These are phyloP conservation scores for Goniozus legneri DNA, from an alignment of 1,140 invertebrate genomes.

Conservation along the genomic window DNA sequence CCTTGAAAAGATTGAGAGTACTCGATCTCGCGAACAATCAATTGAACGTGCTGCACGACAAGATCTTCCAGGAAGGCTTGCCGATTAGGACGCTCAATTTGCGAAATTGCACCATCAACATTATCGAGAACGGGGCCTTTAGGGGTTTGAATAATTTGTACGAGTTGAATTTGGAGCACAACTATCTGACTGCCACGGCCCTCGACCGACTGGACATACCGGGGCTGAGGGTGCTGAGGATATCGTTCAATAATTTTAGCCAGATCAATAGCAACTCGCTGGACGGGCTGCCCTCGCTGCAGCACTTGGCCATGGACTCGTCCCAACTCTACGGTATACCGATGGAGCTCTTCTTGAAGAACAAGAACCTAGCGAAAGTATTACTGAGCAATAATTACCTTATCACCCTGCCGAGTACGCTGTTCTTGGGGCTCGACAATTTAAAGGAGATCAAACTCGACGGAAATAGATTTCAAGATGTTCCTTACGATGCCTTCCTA, in stretches of 20 bases:
- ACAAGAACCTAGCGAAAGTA: conserved; percentile 70
- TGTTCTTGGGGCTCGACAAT: conserved; percentile 66
- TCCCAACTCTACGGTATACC: conserved; percentile 67
- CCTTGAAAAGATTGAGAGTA: conserved; percentile 59
- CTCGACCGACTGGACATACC: conserved; percentile 71
- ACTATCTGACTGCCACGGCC: conserved; percentile 68
- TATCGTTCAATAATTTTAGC: conserved; percentile 76
- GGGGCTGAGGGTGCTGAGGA: conserved; percentile 66
- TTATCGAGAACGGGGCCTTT: conserved; percentile 66
- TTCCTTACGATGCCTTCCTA: conserved; percentile 74
- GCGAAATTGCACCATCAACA: conserved; percentile 60
- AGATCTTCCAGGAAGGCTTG: conserved; percentile 62
- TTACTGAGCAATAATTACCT: conserved; percentile 71
- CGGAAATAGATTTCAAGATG: conserved; percentile 67
- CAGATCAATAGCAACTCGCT: conserved; percentile 65
- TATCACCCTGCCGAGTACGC: conserved; percentile 60
- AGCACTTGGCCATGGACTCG: conserved; percentile 68
- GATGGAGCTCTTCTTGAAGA: conserved; percentile 68
- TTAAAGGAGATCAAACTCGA: conserved; percentile 74
- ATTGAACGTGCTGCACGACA: conserved; percentile 55
- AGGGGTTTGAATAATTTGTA: conserved; percentile 64
- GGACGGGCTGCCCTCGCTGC: conserved; percentile 71
- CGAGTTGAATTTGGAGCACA: conserved; percentile 70
- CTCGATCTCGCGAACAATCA: conserved; percentile 65
- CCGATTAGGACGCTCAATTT: conserved; percentile 60